A percentile compares a stretch with the other conserved stretches of the same genome.
These are phyloP conservation scores for Pungitius pungitius DNA, from an alignment of 2,113 vertebrate genomes.

Conservation along the genomic window DNA sequence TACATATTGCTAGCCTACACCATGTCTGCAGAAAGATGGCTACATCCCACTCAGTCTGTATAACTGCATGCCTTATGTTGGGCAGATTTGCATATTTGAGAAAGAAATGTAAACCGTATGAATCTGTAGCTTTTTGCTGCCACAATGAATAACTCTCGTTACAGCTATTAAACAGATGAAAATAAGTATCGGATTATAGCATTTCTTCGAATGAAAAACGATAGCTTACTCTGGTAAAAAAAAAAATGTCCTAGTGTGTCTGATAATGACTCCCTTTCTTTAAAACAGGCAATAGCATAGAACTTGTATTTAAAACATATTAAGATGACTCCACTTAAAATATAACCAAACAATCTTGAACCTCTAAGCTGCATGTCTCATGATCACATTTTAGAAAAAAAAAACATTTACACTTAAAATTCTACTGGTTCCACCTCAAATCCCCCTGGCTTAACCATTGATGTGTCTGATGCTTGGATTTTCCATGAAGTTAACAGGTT, in stretches of 20 bases:
- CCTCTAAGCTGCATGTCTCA: conserved; percentile 47
- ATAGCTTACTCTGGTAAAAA: conserved; percentile 65
- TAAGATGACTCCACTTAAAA: conserved; percentile 50
- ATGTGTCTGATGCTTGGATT: conserved; percentile 51
- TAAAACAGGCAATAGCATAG: conserved; percentile 52
- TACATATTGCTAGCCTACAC: conserved; percentile 75
- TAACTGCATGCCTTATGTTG: conserved; percentile 36
- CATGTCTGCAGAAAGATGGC: conserved; percentile 62
- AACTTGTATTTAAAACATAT: conserved; percentile 37
- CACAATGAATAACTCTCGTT: conserved; percentile 20
- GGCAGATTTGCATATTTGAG: conserved; percentile 48
- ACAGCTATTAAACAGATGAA: conserved; percentile 24
- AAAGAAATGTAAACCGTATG: conserved; percentile 60
- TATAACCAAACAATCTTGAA: conserved; percentile 51
- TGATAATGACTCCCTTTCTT: conserved; percentile 58
- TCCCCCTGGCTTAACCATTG: conserved; percentile 30
- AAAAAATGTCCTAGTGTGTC: conserved; percentile 30
- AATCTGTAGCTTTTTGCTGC: conserved; percentile 40
- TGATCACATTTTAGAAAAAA: conserved; percentile 65
- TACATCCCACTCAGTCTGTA: conserved; percentile 58
- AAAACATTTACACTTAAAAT: conserved; percentile 54
- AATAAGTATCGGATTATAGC: conserved; percentile 31
- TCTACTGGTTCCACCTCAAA: conserved; percentile 50
- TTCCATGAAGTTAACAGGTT: conserved; percentile 26
- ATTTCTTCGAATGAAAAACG: conserved; percentile 35